phyloP scores from a whole-genome alignment of 2,888 invertebrate genomes.

The Syritta pipiens region DNA sequence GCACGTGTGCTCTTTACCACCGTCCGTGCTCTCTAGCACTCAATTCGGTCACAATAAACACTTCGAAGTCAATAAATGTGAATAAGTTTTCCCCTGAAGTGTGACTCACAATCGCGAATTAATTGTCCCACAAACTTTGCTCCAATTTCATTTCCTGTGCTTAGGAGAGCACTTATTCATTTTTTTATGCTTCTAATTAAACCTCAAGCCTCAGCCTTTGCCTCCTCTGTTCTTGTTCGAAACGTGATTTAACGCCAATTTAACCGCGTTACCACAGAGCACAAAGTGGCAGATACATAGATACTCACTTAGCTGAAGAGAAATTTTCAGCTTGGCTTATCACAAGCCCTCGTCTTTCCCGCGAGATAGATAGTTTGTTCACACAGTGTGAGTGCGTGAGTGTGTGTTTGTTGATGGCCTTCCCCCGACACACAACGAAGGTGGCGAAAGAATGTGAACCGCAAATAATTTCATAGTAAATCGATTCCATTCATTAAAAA shows the following conservation, averaged over 20 bases:
- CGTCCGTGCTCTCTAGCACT: too few species aligned
- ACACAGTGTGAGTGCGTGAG: too few species aligned
- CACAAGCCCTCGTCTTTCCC: too few species aligned
- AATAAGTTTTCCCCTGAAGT: too few species aligned
- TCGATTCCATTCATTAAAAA: constrained; percentile 58
- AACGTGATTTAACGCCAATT: constrained; percentile 61
- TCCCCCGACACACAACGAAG: background rate
- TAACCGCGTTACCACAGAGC: constrained; percentile 35
- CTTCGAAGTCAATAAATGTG: too few species aligned
- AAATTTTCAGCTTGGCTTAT: constrained; percentile 39
- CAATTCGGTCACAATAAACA: too few species aligned
- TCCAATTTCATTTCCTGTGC: constrained; percentile 32
- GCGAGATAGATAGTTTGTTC: too few species aligned
- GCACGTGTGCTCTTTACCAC: too few species aligned
- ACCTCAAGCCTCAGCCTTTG: too few species aligned
- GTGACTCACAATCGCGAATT: too few species aligned
- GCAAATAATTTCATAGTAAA: constrained; percentile 40
- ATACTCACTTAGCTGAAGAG: constrained; percentile 7
- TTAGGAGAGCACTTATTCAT: too few species aligned
- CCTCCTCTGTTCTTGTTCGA: constrained; percentile 10
- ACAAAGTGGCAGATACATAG: background rate
- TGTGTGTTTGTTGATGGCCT: background rate
- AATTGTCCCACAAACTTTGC: constrained; percentile 1
- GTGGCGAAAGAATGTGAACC: constrained; percentile 16
- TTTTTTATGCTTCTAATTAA: too few species aligned